Percentiles rank a stretch among this genome's conserved stretches.
Evolutionary conservation across 2,888 invertebrate genomes (phyloP).

Genomic region (Teleiodes luculella): DNA sequence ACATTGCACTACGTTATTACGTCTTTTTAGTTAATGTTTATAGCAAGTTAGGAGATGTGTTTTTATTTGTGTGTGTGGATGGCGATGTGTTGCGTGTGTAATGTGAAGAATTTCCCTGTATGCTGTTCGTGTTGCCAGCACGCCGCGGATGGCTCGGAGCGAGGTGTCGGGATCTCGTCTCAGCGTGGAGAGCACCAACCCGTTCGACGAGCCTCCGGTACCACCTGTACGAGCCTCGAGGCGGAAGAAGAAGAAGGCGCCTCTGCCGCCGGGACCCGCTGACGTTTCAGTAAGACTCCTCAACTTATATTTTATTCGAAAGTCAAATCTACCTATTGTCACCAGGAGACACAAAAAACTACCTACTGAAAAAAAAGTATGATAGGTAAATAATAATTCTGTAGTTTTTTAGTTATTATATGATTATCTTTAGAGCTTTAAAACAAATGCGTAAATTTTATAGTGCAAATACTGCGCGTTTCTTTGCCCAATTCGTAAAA

Average conservation of each 20-base stretch:
- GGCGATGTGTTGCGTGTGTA: constrained; percentile 3
- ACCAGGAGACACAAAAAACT: too few species aligned
- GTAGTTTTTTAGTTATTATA: too few species aligned
- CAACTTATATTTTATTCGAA: too few species aligned
- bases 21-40: not conserved
- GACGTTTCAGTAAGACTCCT: constrained; percentile 49
- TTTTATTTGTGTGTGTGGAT: not conserved
- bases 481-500: too few species aligned
- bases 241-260: constrained; percentile 81
- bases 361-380: too few species aligned
- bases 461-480: too few species aligned
- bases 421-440: too few species aligned
- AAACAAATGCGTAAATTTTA: too few species aligned
- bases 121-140: constrained; percentile 21
- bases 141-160: constrained; percentile 68
- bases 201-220: constrained; percentile 76
- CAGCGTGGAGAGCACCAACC: constrained; percentile 79
- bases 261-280: constrained; percentile 71
- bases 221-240: constrained; percentile 74
- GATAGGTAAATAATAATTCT: too few species aligned
- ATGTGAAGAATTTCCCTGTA: not conserved
- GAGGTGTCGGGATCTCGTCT: constrained; percentile 75
- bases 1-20: not conserved
- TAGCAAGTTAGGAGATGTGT: not conserved
- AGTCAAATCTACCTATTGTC: too few species aligned